Conservation (phyloP, 2,888 invertebrate genomes). For the Steinernema scapterisci region DNA sequence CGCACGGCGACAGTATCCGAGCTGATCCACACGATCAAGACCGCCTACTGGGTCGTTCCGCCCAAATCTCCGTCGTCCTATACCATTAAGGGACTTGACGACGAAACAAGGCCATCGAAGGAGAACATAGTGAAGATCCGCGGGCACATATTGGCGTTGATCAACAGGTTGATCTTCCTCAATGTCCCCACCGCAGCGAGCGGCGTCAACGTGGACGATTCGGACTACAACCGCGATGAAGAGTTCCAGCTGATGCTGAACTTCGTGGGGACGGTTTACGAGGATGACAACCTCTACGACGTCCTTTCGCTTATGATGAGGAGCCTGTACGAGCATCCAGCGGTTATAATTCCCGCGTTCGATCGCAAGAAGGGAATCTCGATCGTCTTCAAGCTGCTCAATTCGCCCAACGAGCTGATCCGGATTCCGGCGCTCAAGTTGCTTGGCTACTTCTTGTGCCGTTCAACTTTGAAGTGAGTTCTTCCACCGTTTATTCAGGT, state of each 20-base stretch:
- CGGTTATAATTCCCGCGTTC: conserved; percentile 98
- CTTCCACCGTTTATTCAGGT: too few relatives aligned
- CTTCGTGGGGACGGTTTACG: conserved; percentile 94
- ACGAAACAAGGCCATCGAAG: conserved; percentile 80
- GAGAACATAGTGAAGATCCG: conserved; percentile 92
- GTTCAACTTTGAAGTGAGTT: conserved; percentile 92
- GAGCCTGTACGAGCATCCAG: conserved; percentile 96
- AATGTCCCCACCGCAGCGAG: conserved; percentile 7
- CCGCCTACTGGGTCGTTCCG: conserved; percentile 98
- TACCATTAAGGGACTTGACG: conserved; percentile 29
- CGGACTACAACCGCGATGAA: conserved; percentile 95
- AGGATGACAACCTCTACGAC: conserved; percentile 98
- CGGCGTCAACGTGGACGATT: conserved; percentile 76
- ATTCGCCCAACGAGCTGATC: conserved; percentile 93
- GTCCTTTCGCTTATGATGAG: conserved; percentile 95
- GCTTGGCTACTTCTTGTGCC: conserved; percentile 93
- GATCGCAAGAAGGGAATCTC: conserved; percentile 94
- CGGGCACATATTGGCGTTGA: conserved; percentile 88
- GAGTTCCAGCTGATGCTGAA: conserved; percentile 97
- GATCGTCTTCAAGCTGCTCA: conserved; percentile 92
- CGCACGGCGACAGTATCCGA: conserved; percentile 90
- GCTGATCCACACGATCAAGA: conserved; percentile 96
- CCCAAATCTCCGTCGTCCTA: conserved; percentile 75
- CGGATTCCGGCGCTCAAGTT: conserved; percentile 93
- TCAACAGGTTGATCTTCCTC: conserved; percentile 58